Base-by-base conservation (phyloP, 2,797 vertebrate genomes). In the Chanos chanos region DNA sequence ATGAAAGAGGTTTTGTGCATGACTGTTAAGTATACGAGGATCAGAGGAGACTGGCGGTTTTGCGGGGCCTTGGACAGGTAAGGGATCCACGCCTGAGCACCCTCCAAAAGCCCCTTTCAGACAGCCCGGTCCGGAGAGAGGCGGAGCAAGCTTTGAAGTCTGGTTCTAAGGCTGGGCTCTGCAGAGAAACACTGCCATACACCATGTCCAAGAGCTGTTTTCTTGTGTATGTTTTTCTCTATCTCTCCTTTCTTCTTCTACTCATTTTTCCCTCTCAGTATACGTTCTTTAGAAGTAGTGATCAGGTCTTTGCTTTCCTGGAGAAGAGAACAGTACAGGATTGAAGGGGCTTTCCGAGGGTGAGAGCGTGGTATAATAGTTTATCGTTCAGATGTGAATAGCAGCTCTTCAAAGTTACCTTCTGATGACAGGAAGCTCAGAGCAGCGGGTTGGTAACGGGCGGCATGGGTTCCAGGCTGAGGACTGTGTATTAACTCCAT, bases 141-240 rank as follows among this genome's bases (percentile, higher is more conserved):
- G 48, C 52, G 56, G 52, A 56, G 68, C 36, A 13, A 4, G 30
- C 53, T 72, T 48, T 77, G 68, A 66, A 76, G 76, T 72, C 78
- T 68, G 70, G 75, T 76, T 82, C 61, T 61, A 58, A 74, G 48
- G 56, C 65, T 70, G 62, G 70, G 24, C 37, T 53, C 41, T 45
- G 62, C 61, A 75, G 56, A 69, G 58, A 48, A 58, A 39, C 48
- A 36, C 28, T 10, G 28, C 31, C 7, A 9, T 33, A 28, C 25
- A 28, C 19, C 48, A 44, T 57, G 18, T 47, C 34, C 43, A 13
- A 40, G 21, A 24, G 49, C 45, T 36, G 43, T 64, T 54, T 39
- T 25, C 45, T 36, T 55, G 15, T 22, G 37, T 48, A 33, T 57
- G 21, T 30, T 7, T 50, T n/a, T 55, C 24, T 59, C 9, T 33